phyloP scores from a whole-genome alignment of 2,113 vertebrate genomes.

The Mormoops blainvillei region DNA sequence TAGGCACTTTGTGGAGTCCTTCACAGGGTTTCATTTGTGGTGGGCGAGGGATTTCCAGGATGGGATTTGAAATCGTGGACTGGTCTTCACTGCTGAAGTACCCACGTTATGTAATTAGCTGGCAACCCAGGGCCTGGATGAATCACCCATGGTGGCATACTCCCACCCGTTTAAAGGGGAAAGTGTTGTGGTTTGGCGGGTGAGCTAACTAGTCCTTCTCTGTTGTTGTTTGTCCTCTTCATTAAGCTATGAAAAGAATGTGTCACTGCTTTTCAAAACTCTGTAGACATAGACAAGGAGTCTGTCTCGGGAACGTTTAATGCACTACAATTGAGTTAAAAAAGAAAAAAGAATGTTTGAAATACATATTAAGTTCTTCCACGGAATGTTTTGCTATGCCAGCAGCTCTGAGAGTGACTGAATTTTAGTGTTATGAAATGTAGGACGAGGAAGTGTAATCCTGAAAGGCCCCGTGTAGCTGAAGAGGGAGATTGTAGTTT shows the following conservation, averaged over 20 bases:
- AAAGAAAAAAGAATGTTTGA: background rate
- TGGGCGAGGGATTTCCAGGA: too few species aligned
- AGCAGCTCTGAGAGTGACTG: background rate
- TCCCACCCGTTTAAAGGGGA: background rate
- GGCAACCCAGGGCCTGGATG: background rate
- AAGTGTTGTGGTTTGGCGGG: background rate
- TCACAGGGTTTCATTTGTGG: accelerated
- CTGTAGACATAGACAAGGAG: background rate
- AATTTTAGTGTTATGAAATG: background rate
- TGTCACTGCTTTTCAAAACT: background rate
- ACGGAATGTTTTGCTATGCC: background rate
- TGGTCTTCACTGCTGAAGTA: accelerated
- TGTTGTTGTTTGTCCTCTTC: background rate
- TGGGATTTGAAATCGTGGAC: background rate
- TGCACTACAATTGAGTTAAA: background rate
- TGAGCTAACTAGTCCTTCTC: background rate
- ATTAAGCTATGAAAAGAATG: background rate
- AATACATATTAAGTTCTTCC: background rate
- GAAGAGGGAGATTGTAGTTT: background rate
- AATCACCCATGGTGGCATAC: background rate
- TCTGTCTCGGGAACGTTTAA: background rate
- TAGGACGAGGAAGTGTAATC: background rate
- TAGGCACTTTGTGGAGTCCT: background rate
- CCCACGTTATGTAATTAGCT: background rate
- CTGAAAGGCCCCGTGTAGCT: background rate